These are phyloP conservation scores for Sipha flava DNA, from an alignment of 1,140 invertebrate species.

Conservation along the genomic window DNA sequence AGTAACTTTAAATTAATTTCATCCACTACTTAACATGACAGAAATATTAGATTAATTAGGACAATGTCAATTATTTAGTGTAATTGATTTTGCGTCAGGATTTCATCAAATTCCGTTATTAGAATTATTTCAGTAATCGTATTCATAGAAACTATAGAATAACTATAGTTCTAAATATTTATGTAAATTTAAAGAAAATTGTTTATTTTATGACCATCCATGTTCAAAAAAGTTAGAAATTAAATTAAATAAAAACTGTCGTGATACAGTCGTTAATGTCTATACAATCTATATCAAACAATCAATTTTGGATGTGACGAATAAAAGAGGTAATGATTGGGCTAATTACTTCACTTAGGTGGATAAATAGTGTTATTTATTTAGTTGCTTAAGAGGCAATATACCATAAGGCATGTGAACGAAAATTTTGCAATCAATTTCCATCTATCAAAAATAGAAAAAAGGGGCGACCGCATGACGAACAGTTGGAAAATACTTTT, in stretches of 20 bases:
- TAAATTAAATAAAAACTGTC: no score
- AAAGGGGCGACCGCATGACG: background rate
- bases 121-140: no score
- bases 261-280: background rate
- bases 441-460: background rate
- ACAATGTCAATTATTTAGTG: no score
- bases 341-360: background rate
- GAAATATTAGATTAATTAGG: no score
- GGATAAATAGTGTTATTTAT: background rate
- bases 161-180: no score
- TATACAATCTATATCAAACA: no score
- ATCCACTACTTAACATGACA: no score
- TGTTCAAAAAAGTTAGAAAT: background rate
- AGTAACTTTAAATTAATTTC: no score
- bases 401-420: background rate
- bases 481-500: background rate
- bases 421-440: background rate
- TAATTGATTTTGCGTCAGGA: no score
- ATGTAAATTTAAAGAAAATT: background rate
- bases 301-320: background rate
- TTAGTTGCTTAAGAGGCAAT: background rate
- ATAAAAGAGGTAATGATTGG: background rate
- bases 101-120: no score
- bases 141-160: no score
- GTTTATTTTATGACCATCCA: background rate